These are phyloP conservation scores for Leucania comma DNA, from an alignment of 2,888 invertebrate species.

Conservation along the genomic window DNA sequence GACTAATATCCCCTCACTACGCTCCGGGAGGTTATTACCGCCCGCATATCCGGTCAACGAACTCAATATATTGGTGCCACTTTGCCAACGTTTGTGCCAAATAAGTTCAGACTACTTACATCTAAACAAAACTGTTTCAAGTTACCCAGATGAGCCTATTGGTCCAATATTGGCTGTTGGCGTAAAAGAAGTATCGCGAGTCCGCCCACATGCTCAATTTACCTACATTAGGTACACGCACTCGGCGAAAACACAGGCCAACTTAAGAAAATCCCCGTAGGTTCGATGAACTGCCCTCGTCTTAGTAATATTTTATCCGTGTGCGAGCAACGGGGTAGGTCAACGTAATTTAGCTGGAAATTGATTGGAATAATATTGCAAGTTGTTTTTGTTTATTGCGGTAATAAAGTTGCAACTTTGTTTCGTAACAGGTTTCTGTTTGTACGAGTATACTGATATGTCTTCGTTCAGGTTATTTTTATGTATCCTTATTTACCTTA, in stretches of 20 bases:
- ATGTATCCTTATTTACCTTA: neutral
- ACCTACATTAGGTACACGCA: slow-evolving; percentile 27
- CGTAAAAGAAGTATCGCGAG: slow-evolving; percentile 6
- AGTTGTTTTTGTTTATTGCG: slow-evolving; percentile 44
- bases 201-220: slow-evolving; percentile 43
- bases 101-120: slow-evolving; percentile 17
- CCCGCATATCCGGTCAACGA: slow-evolving; percentile 75
- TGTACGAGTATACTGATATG: slow-evolving; percentile 15
- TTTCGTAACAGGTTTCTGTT: slow-evolving; percentile 41
- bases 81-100: slow-evolving; percentile 46
- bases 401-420: slow-evolving; percentile 47
- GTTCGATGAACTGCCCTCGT: slow-evolving; percentile 36
- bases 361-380: slow-evolving; percentile 58
- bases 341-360: slow-evolving; percentile 29
- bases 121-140: slow-evolving; percentile 16
- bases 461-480: slow-evolving; percentile 24
- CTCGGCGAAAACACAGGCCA: slow-evolving; percentile 29
- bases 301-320: slow-evolving; percentile 7
- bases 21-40: slow-evolving; percentile 73
- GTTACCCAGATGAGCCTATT: slow-evolving; percentile 21
- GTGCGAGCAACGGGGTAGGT: slow-evolving; percentile 15
- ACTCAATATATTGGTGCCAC: slow-evolving; percentile 52
- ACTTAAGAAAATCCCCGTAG: slow-evolving; percentile 38
- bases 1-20: slow-evolving; percentile 65
- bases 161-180: slow-evolving; percentile 52